Evolutionary conservation across 2,888 invertebrate genomes (phyloP).

Genomic region (Callinectes sapidus): DNA sequence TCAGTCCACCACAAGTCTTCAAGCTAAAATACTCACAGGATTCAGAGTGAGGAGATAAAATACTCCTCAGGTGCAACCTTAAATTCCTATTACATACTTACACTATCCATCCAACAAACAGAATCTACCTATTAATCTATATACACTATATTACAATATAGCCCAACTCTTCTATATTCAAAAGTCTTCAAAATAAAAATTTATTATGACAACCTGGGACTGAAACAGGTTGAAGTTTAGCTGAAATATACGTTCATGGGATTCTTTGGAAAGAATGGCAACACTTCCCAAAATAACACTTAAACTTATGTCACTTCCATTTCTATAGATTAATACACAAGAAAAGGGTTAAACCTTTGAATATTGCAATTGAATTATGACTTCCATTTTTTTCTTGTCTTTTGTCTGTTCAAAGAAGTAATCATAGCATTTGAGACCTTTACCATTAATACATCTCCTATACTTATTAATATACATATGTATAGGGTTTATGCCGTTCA

Average conservation of each 20-base stretch:
- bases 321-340: not conserved
- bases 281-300: not conserved
- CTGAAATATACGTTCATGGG: not conserved
- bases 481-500: not conserved
- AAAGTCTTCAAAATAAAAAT: not conserved
- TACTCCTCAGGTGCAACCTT: not conserved
- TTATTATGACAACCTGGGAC: not conserved
- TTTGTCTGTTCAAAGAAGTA: not conserved
- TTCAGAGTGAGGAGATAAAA: constrained; percentile 4
- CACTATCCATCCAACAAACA: constrained; percentile 2
- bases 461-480: not conserved
- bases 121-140: not conserved
- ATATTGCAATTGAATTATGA: not conserved
- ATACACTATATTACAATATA: not conserved
- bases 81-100: not conserved
- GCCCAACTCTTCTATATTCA: not conserved
- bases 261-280: not conserved
- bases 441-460: not conserved
- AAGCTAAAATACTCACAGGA: constrained; percentile 19
- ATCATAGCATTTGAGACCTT: not conserved
- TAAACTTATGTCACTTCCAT: not conserved
- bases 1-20: constrained; percentile 28
- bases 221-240: not conserved
- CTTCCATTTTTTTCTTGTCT: not conserved
- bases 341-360: not conserved